Evolutionary conservation across 2,888 invertebrate species (phyloP), one percentile per base, ranked within the genome.

Genomic region (Allacma fusca): DNA sequence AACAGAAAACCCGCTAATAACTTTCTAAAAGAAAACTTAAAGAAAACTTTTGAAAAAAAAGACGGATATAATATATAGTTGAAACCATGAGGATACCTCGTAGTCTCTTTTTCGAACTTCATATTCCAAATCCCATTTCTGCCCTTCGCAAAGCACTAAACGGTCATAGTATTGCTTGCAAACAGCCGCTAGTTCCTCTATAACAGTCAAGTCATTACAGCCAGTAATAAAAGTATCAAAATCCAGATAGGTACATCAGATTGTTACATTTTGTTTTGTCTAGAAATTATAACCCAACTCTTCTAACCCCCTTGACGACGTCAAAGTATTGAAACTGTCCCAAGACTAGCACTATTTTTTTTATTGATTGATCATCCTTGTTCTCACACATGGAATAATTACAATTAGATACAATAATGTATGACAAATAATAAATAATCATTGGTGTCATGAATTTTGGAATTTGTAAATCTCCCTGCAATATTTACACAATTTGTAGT

Each of bases 81-180:
- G 68, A 68, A 68, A 43, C 40, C 68, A 68, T 68, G 68, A 68
- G 71, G 57, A 68, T 93, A 97, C 97, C 96, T 98, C 98, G 91
- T 94, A 97, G 91, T 98, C 98, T 92, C 96, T 96, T 92, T 96
- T 97, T 91, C 96, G 94, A 91, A 98, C 97, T 92, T 97, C 96
- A 91, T 94, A 94, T 93, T 98, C 98, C 94, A 98, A 96, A 94
- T 98, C 98, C 94, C 97, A 98, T 92, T 98, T 98, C 91, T 96
- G 96, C 91, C 95, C 94, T 92, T 98, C 98, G 92, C 97, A 94
- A 91, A 93, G 91, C 92, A 93, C 93, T 92, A 97, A 93, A 91
- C 96, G 95, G 90, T 94, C 93, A 93, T 94, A 93, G 92, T 97
- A 95, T 91, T 94, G 93, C 92, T 94, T 92, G 91, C 94, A 92